Conservation (phyloP, 2,113 vertebrate genomes). For the Phaethornis superciliosus region DNA sequence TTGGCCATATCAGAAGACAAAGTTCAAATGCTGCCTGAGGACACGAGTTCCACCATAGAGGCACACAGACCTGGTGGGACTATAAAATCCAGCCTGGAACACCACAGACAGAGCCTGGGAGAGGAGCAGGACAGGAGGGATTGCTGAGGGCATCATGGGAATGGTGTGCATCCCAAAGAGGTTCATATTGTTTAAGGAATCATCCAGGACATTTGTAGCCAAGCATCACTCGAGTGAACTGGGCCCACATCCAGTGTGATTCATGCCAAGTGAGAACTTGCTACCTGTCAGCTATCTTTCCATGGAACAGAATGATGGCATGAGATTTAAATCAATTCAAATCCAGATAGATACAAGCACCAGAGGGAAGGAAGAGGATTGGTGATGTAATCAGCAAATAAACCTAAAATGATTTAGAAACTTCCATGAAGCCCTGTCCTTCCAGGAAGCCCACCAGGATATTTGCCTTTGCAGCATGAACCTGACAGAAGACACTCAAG, state of each 20-base stretch:
- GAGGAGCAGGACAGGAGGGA: not conserved
- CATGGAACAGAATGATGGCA: not conserved
- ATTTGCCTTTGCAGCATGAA: not conserved
- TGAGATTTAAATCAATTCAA: not conserved
- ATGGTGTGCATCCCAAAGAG: not conserved
- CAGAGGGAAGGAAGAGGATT: not conserved
- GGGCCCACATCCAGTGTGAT: fast-evolving
- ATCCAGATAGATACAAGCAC: not conserved
- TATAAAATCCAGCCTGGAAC: fast-evolving
- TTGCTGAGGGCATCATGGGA: not conserved
- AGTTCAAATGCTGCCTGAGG: not conserved
- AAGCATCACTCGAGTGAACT: not conserved
- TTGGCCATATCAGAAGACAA: not conserved
- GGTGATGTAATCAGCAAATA: not conserved
- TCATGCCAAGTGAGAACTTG: not conserved
- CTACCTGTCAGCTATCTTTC: not conserved
- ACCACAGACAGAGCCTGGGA: not conserved
- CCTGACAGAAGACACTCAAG: not conserved
- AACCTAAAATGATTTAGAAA: not conserved
- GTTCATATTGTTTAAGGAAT: not conserved
- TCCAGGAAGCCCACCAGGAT: not conserved
- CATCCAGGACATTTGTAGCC: not conserved
- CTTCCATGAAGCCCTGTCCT: not conserved
- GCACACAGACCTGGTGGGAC: not conserved
- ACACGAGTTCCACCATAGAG: not conserved